Conservation (phyloP, 2,113 vertebrate species). For the Micromys minutus region DNA sequence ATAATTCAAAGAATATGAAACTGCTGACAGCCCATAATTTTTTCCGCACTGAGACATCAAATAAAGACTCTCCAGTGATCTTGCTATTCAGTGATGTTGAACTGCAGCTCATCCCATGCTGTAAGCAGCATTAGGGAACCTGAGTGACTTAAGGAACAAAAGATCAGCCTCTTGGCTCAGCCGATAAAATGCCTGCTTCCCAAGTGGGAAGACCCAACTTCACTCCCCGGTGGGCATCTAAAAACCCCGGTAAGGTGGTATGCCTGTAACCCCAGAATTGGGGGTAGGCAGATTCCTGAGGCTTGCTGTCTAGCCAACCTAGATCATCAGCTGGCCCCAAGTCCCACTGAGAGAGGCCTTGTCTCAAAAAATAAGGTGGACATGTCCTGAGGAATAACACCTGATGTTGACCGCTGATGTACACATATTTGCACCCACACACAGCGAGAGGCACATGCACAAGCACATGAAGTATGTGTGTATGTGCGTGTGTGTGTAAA, state of each 20-base stretch:
- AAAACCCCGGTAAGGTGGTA: not conserved
- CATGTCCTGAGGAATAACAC: not conserved
- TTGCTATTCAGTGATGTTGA: not conserved
- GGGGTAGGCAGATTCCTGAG: not conserved
- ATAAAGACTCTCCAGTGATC: not conserved
- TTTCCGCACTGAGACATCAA: constrained; percentile 3
- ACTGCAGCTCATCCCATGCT: not conserved
- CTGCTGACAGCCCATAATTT: not conserved
- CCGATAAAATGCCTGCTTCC: not conserved
- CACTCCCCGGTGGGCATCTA: too few relatives aligned
- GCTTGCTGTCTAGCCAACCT: not conserved
- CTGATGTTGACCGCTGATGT: not conserved
- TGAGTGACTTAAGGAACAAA: not conserved
- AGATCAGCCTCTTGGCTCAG: not conserved
- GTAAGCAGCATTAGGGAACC: not conserved
- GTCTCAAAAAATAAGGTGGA: not conserved
- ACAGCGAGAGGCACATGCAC: not conserved
- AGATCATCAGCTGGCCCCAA: not conserved
- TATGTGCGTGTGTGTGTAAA: too few relatives aligned
- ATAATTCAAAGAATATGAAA: constrained; percentile 25
- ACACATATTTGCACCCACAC: not conserved
- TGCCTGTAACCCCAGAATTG: too few relatives aligned
- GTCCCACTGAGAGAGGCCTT: not conserved
- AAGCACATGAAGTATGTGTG: not conserved
- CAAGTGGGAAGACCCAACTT: not conserved